These are phyloP conservation scores for Hetaerina titia DNA, from an alignment of 2,888 invertebrate genomes.

Conservation along the genomic window DNA sequence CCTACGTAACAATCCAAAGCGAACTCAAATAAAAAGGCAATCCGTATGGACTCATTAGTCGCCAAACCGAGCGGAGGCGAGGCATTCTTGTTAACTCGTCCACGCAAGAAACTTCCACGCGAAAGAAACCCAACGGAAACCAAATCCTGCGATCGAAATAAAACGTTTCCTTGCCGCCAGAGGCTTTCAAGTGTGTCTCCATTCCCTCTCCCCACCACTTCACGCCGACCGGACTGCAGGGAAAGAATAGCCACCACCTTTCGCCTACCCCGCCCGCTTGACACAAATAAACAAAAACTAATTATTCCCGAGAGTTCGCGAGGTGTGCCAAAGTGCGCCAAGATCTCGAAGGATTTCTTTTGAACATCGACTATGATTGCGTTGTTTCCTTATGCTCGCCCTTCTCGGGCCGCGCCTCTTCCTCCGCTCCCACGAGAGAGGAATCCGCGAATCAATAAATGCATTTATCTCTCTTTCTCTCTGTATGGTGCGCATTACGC, in stretches of 20 bases:
- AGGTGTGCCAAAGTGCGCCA: too few relatives aligned
- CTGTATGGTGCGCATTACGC: neutral
- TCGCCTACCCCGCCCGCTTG: neutral
- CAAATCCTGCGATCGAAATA: neutral
- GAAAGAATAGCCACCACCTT: too few relatives aligned
- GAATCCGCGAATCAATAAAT: neutral
- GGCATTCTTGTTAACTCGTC: neutral
- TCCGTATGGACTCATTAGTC: neutral
- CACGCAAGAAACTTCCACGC: neutral
- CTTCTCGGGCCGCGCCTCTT: neutral
- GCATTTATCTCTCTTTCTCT: neutral
- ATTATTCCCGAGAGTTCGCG: neutral
- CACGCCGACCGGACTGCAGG: neutral
- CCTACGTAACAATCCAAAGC: neutral
- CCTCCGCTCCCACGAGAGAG: too few relatives aligned
- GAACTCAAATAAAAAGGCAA: neutral
- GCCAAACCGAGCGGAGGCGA: neutral
- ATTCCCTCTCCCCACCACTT: neutral
- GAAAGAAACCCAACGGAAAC: neutral
- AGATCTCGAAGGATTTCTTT: too few relatives aligned
- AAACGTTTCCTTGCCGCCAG: neutral
- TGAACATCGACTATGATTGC: neutral
- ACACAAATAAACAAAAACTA: neutral
- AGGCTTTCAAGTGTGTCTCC: neutral
- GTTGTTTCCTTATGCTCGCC: neutral